Evolutionary conservation across 2,797 vertebrate species (phyloP).

Genomic region (Sebastes hubbsi): DNA sequence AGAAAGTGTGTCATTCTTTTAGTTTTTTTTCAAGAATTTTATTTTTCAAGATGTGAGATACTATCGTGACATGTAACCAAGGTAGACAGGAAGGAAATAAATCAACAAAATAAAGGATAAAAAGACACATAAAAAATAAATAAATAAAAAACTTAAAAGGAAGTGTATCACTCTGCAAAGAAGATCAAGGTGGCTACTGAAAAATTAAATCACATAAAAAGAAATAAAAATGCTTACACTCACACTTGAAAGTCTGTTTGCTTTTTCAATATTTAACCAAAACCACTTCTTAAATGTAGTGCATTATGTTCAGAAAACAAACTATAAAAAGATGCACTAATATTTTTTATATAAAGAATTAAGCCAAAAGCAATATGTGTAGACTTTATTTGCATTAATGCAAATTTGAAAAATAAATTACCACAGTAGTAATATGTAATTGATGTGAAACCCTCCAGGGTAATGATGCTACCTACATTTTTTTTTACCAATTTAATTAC

Average conservation of each 20-base stretch:
- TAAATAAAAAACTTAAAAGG: no score
- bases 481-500: no score
- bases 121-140: no score
- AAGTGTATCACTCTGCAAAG: no score
- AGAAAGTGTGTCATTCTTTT: background rate
- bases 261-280: background rate
- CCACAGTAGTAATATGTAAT: background rate
- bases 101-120: no score
- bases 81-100: rapidly evolving
- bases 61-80: rapidly evolving
- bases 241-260: background rate
- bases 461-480: background rate
- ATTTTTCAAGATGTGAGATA: no score
- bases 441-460: background rate
- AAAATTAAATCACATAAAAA: rapidly evolving
- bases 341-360: background rate
- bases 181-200: rapidly evolving
- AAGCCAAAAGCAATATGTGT: background rate
- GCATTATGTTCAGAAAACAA: background rate
- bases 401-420: background rate
- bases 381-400: background rate
- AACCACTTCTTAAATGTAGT: background rate
- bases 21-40: no score
- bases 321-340: background rate
- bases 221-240: background rate